Evolutionary conservation across 2,888 invertebrate species (phyloP).

Genomic region (Caenorhabditis afra): DNA sequence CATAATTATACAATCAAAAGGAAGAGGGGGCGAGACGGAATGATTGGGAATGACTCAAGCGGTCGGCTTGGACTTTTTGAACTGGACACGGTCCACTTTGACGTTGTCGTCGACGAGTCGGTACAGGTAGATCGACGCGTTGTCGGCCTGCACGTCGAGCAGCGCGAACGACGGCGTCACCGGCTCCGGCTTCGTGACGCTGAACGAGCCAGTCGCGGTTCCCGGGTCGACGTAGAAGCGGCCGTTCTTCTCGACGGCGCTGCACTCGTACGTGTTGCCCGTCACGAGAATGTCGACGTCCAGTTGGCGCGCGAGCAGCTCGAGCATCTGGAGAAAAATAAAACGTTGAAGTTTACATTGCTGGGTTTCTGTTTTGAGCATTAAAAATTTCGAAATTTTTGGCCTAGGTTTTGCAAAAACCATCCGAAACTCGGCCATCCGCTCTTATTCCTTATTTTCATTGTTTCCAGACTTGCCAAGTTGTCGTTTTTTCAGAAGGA

Average conservation of each 20-base stretch:
- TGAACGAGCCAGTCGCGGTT: constrained; percentile 96
- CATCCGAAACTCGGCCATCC: not conserved
- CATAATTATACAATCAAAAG: no score
- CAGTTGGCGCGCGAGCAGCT: constrained; percentile 93
- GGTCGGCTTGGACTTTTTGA: constrained; percentile 66
- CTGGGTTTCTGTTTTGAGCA: no score
- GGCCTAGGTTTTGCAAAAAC: not conserved
- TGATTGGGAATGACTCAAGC: no score
- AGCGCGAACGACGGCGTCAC: constrained; percentile 94
- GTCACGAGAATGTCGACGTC: constrained; percentile 99
- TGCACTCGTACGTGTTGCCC: constrained; percentile 98
- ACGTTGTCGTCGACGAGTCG: constrained; percentile 97
- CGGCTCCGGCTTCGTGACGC: constrained; percentile 69
- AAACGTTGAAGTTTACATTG: no score
- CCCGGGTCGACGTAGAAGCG: constrained; percentile 99
- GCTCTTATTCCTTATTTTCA: not conserved
- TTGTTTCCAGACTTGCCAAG: no score
- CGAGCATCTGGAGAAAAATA: constrained; percentile 83
- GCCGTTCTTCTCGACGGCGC: constrained; percentile 95
- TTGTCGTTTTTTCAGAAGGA: no score
- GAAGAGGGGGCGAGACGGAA: not conserved
- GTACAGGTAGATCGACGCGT: constrained; percentile 98
- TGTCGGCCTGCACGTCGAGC: constrained; percentile 98
- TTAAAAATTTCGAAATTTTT: not conserved
- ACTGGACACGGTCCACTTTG: constrained; percentile 85